Base-by-base conservation (phyloP, 2,888 invertebrate genomes). In the Pantelozetes paolii region DNA sequence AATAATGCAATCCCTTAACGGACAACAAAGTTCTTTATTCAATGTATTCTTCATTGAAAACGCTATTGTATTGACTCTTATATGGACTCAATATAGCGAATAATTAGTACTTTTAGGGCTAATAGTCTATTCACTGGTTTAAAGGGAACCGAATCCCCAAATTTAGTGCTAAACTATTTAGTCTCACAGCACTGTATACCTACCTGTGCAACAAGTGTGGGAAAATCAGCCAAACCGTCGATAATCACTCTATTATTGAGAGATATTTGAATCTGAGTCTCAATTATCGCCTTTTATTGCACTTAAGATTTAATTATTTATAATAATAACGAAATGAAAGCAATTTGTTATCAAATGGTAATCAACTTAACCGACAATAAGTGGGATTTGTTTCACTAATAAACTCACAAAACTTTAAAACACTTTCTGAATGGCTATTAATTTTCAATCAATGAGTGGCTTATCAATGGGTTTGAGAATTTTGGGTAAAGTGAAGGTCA, bases 31-130 rank as follows among this genome's bases (percentile, higher is more conserved):
- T 11, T 57, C 3, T 57, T 6, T 23, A 20, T 67, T 67, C 40
- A 67, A 40, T 32, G n/a, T n/a, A n/a, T n/a, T 15, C 18, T 18
- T 40, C 40, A 67, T 67, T 40, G 20, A 67, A 9, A n/a, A 23
- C n/a, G 2, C 67, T 23, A 40, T 67, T 36, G 20, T 40, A 67
- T 40, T 67, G 40, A 67, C 67, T 67, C 28, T 18, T 67, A 20
- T 64, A 40, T 40, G 23, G 20, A 67, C 40, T 67, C 20, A 67
- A 42, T 40, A 67, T 40, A 67, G 67, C 67, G 67, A 30, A 67
- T 67, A 67, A 67, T 67, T 67, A 67, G 40, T 67, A 67, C 67
- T 67, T 40, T 67, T 67, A 36, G 67, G 20, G 67, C 67, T 67
- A 67, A 67, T 67, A 67, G 67, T 40, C 67, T 67, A 67, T 67